Percentiles rank a stretch among this genome's conserved stretches.
Conservation (phyloP, 2,113 vertebrate genomes). For the Aegithalos caudatus region DNA sequence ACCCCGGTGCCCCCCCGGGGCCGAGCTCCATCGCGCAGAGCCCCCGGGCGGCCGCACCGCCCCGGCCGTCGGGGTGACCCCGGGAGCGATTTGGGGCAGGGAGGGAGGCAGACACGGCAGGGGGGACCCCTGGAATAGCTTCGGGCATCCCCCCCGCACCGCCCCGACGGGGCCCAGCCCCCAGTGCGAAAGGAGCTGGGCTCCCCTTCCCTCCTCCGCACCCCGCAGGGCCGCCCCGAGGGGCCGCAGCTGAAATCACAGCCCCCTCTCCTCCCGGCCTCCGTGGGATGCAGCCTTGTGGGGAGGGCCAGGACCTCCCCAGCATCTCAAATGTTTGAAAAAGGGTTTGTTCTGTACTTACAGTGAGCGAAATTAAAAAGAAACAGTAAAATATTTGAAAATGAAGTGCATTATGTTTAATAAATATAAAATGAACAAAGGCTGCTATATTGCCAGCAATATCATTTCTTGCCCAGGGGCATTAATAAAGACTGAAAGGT, state of each 20-base stretch:
- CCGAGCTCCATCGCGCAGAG: background rate
- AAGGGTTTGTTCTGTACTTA: slow-evolving; percentile 82
- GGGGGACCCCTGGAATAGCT: background rate
- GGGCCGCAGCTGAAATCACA: slow-evolving; percentile 67
- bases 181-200: background rate
- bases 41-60: background rate
- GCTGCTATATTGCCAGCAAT: slow-evolving; percentile 81
- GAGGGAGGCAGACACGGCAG: background rate
- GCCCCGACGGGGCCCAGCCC: background rate
- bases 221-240: background rate
- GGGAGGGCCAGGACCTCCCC: background rate
- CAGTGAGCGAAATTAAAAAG: slow-evolving; percentile 84
- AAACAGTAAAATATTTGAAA: slow-evolving; percentile 86
- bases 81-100: background rate
- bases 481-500: slow-evolving; percentile 86
- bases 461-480: slow-evolving; percentile 78
- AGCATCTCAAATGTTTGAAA: slow-evolving; percentile 80
- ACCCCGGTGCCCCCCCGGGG: fast-evolving
- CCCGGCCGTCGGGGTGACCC: background rate
- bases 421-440: slow-evolving; percentile 88
- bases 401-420: slow-evolving; percentile 86
- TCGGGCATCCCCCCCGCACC: background rate
- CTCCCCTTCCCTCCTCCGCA: background rate
- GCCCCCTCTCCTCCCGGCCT: slow-evolving; percentile 49
- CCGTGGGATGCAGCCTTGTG: slow-evolving; percentile 41